Percentiles rank a stretch among this genome's conserved stretches.
phyloP scores from a whole-genome alignment of 2,888 invertebrate species.

The Diloba caeruleocephala region DNA sequence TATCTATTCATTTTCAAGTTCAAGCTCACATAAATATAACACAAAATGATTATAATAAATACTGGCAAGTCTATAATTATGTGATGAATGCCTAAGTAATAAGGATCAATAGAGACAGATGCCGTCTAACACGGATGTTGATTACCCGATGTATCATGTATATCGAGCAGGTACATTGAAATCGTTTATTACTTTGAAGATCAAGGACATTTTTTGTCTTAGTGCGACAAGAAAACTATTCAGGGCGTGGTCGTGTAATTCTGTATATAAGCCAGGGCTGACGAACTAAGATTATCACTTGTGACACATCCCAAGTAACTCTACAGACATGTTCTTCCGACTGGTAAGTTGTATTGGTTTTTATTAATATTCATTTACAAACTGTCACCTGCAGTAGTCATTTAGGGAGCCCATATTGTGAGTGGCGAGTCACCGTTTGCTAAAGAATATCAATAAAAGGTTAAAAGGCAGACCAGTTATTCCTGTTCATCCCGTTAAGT shows the following conservation, averaged over 20 bases:
- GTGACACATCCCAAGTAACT: conserved; percentile 74
- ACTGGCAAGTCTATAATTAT: conserved; percentile 17
- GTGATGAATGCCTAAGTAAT: conserved; percentile 25
- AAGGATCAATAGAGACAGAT: conserved; percentile 30
- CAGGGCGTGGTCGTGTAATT: conserved; percentile 77
- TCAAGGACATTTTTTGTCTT: conserved; percentile 85
- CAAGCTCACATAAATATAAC: conserved; percentile 7
- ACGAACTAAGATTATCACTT: conserved; percentile 75
- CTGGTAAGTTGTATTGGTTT: conserved; percentile 74
- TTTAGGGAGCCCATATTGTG: too few relatives aligned
- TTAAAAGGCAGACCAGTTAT: too few relatives aligned
- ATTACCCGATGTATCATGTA: conserved; percentile 58
- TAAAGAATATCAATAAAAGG: too few relatives aligned
- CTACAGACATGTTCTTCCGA: conserved; percentile 82
- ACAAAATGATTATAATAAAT: conserved; percentile 21
- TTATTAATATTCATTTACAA: background rate
- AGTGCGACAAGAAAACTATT: conserved; percentile 64
- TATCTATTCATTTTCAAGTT: conserved; percentile 18
- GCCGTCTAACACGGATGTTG: conserved; percentile 71
- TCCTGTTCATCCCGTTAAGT: too few relatives aligned
- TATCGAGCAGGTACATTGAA: conserved; percentile 64
- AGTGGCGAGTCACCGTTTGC: too few relatives aligned
- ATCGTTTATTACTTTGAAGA: conserved; percentile 79
- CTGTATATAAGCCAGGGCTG: conserved; percentile 77
- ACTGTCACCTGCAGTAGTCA: too few relatives aligned